Evolutionary conservation across 2,888 invertebrate species (phyloP).

Genomic region (Smittia aterrima): DNA sequence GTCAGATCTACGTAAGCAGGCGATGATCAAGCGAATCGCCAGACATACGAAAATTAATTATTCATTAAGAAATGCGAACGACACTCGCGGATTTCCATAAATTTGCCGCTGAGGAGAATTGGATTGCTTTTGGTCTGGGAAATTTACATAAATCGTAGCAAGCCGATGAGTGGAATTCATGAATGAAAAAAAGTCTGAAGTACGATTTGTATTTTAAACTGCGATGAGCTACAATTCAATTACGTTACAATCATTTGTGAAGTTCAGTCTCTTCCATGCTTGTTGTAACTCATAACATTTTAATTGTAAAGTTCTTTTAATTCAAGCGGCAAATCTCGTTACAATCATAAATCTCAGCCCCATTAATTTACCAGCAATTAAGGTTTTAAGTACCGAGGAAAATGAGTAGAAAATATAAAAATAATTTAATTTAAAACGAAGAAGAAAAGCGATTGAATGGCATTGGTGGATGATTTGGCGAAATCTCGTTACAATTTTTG

Average conservation of each 20-base stretch:
- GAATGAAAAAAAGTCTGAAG: neutral
- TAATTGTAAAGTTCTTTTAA: too few species aligned
- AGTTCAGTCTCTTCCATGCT: too few species aligned
- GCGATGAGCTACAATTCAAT: neutral
- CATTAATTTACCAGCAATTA: neutral
- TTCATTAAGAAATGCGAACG: neutral
- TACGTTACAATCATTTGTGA: neutral
- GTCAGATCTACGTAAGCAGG: too few species aligned
- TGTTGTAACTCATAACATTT: too few species aligned
- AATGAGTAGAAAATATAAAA: neutral
- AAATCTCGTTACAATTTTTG: constrained; percentile 12
- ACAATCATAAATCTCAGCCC: neutral
- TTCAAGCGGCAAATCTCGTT: too few species aligned
- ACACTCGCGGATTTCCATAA: constrained; percentile 31
- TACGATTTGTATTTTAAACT: neutral
- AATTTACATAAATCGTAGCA: constrained; percentile 22
- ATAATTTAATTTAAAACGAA: neutral
- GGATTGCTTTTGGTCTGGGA: neutral
- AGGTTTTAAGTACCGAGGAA: neutral
- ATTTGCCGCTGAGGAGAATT: constrained; percentile 17
- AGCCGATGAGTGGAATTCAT: neutral
- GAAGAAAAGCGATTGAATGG: neutral
- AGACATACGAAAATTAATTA: neutral
- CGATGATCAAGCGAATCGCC: neutral
- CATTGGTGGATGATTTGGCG: neutral